Conservation (phyloP, 35 echinoderm and acorn worm species). For the Heliocidaris erythrogramma region DNA sequence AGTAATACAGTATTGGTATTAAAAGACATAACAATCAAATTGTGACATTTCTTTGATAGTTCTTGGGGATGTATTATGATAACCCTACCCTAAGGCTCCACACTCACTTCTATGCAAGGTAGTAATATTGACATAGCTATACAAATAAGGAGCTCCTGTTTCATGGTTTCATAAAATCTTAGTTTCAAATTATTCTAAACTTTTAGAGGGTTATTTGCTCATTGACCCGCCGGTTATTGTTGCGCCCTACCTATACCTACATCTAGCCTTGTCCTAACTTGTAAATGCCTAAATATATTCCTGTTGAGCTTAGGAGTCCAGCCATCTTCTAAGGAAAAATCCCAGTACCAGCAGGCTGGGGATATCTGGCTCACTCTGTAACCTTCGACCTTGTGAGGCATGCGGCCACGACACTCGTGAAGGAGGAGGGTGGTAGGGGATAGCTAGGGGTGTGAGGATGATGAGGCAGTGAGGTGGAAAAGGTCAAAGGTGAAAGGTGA, state of each 20-base stretch:
- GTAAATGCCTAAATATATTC: not conserved
- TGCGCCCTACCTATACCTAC: not conserved
- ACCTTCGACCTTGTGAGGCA: not conserved
- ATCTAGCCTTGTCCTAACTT: not conserved
- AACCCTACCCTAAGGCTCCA: no score
- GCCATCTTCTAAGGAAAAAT: not conserved
- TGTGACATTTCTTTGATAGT: no score
- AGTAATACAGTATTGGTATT: no score
- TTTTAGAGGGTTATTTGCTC: not conserved
- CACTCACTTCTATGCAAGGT: no score
- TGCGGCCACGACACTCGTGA: not conserved
- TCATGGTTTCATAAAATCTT: not conserved
- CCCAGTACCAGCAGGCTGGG: slow-evolving; percentile 22
- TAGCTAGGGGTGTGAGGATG: not conserved
- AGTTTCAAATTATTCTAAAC: not conserved
- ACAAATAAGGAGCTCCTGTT: no score
- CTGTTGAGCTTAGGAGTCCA: slow-evolving; percentile 20
- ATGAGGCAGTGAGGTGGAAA: slow-evolving; percentile 10
- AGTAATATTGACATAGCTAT: no score
- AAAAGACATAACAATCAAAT: no score
- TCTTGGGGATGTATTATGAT: no score
- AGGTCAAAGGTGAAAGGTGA: not conserved
- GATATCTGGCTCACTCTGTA: slow-evolving; percentile 13
- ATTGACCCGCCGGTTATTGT: not conserved
- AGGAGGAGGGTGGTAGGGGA: not conserved